Base-by-base conservation (phyloP, 2,888 invertebrate species). In the Lottia scabra region DNA sequence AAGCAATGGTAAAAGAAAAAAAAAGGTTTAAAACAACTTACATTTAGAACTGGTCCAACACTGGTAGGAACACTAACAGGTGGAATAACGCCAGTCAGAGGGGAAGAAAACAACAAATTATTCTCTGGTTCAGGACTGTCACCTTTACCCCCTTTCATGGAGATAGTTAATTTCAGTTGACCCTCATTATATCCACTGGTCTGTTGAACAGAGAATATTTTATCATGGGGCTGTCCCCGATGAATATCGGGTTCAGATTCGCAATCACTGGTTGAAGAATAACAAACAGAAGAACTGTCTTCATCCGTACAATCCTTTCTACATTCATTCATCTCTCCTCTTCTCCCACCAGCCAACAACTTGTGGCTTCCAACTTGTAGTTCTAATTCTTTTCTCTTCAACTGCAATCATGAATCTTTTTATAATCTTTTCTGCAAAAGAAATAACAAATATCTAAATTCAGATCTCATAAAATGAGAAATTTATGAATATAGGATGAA, bases 261-360 rank as follows among this genome's bases (percentile, higher is more conserved):
- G 13, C 67, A 63, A 48, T 67, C 67, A 5, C 67, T 63, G 26
- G 44, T 64, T 5, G 71, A 71, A 38, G 71, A 71, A 16, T 63
- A 71, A 46, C 63, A 65, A 30, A 70, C 72, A 65, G 63, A 72
- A 67, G 67, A 72, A 65, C 72, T 70, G 45, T 75, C 75, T 67
- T 63, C 71, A 62, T 46, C 46, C 65, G 64, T 30, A 45, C 65
- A 70, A 68, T 70, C 67, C 70, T 67, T 67, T 70, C 72, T 69
- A 72, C 72, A 68, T 72, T 72, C 63, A 66, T 70, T 72, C 71
- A 67, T 67, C 70, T 70, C 74, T 71, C 70, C 70, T 64, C 64
- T 23, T 56, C 48, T 23, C 23, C 19, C 16, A 45, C 16, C 46
- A 46, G 63, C 66, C 62, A 30, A 43, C 63, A 56, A 63, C 67